Evolutionary conservation across 2,888 invertebrate species (phyloP), one percentile per base, ranked within the genome.

Genomic region (Hypena proboscidalis): DNA sequence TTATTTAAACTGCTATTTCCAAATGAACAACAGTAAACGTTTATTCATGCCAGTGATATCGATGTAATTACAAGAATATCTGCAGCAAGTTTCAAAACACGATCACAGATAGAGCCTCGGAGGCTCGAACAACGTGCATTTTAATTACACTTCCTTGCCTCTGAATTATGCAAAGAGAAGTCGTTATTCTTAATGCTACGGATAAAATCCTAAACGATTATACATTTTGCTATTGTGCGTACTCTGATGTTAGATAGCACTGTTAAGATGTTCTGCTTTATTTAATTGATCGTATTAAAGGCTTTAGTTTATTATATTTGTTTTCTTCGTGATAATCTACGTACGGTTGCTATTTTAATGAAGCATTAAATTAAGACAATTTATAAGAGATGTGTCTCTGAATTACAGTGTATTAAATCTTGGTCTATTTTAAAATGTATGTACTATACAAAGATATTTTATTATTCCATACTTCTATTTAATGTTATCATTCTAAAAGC

Each of bases 81-180:
- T 1, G 17, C 7, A 70, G 75, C 70, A 75, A 80, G 78, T 74
- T 76, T 66, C 55, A 57, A 35, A 41, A 68, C 70, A 77, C 71
- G 78, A 83, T 82, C 64, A 29, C 49, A 72, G 85, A 61, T 45
- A 50, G 41, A 50, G 48, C 25, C 31, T 36, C 37, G 37, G 19
- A 33, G 47, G 41, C 13, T 53, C 42, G 42, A 77, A 77, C 78
- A 78, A 77, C 76, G 74, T 78, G 78, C 74, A 81, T 82, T 86
- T 85, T 86, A 85, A 87, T 84, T 85, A 81, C 78, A 74, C 69
- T 78, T 77, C 74, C 74, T 74, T 53, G 70, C 67, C 61, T 76
- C 69, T 81, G 70, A 81, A 75, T 75, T 82, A 80, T 82, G 79
- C 78, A 72, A 67, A 66, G 62, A 75, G 70, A 66, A 67, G 58